Base-by-base conservation (phyloP, 2,797 vertebrate species). In the Anguilla pacifica region DNA sequence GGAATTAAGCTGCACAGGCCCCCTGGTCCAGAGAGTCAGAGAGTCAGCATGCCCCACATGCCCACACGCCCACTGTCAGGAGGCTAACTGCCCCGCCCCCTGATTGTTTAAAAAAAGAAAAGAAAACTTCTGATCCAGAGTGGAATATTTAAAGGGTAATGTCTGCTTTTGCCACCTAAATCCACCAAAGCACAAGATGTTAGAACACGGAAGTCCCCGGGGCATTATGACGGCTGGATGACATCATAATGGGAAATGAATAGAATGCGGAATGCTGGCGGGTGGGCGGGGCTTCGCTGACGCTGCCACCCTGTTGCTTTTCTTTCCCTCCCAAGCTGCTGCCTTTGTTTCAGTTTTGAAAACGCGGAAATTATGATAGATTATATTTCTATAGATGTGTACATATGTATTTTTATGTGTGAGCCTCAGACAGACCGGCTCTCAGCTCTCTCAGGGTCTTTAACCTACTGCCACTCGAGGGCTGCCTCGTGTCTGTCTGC, bases 361-460 rank as follows among this genome's bases (percentile, higher is more conserved):
- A 89, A 93, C 93, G 94, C 88, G 90, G 83, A 91, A 93, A 96
- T 95, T 15, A 57, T 53, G 9, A 17, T 57, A 57, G 51, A 15
- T 57, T 95, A 88, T 96, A 96, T 96, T 94, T 94, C 92, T 95
- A 95, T 95, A 55, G 81, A 83, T 93, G 77, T 94, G 92, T 96
- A 94, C 95, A 95, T 95, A 95, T 96, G 94, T 89, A 49, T 85
- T 57, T 88, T 82, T 87, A 77, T 89, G 17, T 94, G 93, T 95
- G 94, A 93, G 93, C 92, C 92, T 89, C 93, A 92, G 93, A 91
- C 92, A 90, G 94, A 92, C 88, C 92, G 94, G 93, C 93, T 94
- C 94, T 89, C 91, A 88, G 90, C 89, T 89, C 85, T 92, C 91
- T 90, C 91, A 93, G 93, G 90, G 87, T 88, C 89, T 67, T 77